Evolutionary conservation across 2,888 invertebrate species (phyloP), one percentile per base, ranked within the genome.

Genomic region (Acronicta psi): DNA sequence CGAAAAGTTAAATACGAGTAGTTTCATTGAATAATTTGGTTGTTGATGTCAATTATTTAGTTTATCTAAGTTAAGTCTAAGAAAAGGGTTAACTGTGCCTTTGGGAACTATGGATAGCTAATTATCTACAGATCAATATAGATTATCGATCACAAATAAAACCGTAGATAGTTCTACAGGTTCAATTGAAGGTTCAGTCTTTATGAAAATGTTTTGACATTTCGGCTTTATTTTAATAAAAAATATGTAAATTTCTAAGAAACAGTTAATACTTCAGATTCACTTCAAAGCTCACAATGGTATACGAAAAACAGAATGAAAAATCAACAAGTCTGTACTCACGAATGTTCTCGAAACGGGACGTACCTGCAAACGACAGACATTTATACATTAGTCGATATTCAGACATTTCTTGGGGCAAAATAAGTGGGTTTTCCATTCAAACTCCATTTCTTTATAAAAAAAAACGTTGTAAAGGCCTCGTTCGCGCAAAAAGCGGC

Each of bases 391-490:
- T 75, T 69, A 75, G 58, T 63, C 42, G 38, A 56, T 59, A 56
- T 46, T 42, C 58, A 72, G 73, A 75, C 69, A 64, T 77, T 63
- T 55, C 75, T 66, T 58, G 61, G 66, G 46, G 58, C 29, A 56
- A 44, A 58, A 61, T 77, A 69, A 77, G 73, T 73, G 75, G 67
- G 69, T 69, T 61, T 71, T 54, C 69, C 59, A 75, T 75, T 65
- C 73, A 75, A 75, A 69, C 69, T 58, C 50, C 63, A 69, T 72
- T 71, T 71, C 69, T 68, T 70, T 75, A 73, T 69, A 82, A 73
- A 84, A 85, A 81, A 85, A 83, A 82, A n/a, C n/a, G 75, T 83
- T 87, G 78, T 82, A 80, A 81, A 84, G 81, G 82, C 77, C 72
- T 79, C 82, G 81, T 84, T 86, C 81, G 81, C 70, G 79, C 73